Evolutionary conservation across 2,113 vertebrate genomes (phyloP).

Genomic region (Echinops telfairi): DNA sequence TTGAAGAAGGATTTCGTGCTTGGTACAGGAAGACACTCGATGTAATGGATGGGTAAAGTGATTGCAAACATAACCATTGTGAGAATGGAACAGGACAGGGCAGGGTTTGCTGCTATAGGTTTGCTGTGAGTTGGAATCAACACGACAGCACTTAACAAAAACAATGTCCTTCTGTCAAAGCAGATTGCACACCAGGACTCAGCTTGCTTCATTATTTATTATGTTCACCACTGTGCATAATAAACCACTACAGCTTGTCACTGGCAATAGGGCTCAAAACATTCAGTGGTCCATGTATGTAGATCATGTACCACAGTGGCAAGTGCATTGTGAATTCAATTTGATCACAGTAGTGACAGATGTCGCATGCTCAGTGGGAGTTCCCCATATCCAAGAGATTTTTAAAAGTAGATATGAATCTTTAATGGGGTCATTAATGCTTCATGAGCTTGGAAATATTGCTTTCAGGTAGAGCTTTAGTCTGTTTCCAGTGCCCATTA

Average conservation of each 20-base stretch:
- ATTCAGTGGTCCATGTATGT: background rate
- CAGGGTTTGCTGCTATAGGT: too few species aligned
- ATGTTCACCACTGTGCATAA: slow-evolving; percentile 15
- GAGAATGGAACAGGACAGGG: too few species aligned
- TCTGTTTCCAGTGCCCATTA: slow-evolving; percentile 52
- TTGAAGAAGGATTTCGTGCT: too few species aligned
- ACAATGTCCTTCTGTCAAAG: slow-evolving; percentile 56
- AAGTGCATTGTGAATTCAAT: background rate
- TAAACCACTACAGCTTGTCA: slow-evolving; percentile 18
- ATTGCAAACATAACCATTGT: too few species aligned
- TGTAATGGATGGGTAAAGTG: too few species aligned
- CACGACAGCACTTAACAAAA: too few species aligned
- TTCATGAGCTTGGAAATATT: slow-evolving; percentile 52
- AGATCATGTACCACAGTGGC: background rate
- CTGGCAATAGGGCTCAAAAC: background rate
- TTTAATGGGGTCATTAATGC: slow-evolving; percentile 64
- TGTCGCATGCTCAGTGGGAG: background rate
- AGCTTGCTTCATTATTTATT: slow-evolving; percentile 40
- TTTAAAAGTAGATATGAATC: slow-evolving; percentile 55
- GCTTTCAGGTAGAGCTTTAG: slow-evolving; percentile 24
- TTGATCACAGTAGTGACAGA: background rate
- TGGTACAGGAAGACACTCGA: too few species aligned
- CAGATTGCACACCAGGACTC: background rate
- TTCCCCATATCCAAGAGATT: slow-evolving; percentile 16
- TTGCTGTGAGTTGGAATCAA: too few species aligned